Evolutionary conservation across 2,888 invertebrate species (phyloP), one percentile per base, ranked within the genome.

Genomic region (Theretra japonica): DNA sequence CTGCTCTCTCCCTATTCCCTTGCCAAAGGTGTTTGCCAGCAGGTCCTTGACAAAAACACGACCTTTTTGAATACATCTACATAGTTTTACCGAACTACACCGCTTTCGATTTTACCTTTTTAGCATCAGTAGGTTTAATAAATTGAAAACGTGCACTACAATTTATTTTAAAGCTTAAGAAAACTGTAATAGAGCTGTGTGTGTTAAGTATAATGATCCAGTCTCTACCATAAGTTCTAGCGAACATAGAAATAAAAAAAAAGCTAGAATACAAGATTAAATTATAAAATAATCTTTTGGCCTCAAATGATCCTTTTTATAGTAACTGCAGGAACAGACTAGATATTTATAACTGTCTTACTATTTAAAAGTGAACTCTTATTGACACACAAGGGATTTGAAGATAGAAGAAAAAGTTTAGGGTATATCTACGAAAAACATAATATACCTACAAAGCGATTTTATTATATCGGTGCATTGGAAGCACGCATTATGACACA

Each of bases 61-160:
- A 65, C 48, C 65, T 65, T 65, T 65, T 21, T 23, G 65, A 65
- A 65, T 65, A 48, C 65, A 21, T 65, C 48, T 65, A 65, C 48
- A 60, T 60, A 48, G 65, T 65, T 65, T 65, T 23, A 48, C 15
- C 65, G 11, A 41, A 62, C 5, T n/a, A 33, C 4, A 41, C 11
- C 5, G 23, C 41, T 65, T 65, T 23, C 17, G 23, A 17, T 17
- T 23, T 65, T 23, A 41, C 62, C 48, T 48, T 65, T 23, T 65
- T 62, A 41, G 62, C n/a, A 15, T 41, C 21, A 33, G 59, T 17
- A 17, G 11, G 2, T 62, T 41, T 41, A 23, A 23, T 23, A 65
- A 17, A 19, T 48, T 23, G 41, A 48, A 65, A 48, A 62, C 41
- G 15, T 11, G 3, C 4, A 15, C 33, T n/a, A 11, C 4, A 33